phyloP scores from a whole-genome alignment of 2,888 invertebrate species.

The Nasonovia ribisnigri region DNA sequence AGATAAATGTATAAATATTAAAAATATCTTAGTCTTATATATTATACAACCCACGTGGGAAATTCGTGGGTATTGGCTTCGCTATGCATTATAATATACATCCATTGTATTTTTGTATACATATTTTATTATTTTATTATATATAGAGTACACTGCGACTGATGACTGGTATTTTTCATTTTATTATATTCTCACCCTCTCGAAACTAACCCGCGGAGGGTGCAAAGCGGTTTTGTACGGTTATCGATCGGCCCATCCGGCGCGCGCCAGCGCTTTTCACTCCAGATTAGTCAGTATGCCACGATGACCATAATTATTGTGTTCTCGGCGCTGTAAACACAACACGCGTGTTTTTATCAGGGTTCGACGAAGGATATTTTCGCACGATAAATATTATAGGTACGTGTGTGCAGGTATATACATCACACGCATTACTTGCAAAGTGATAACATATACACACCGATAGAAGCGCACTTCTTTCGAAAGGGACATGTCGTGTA shows the following conservation, averaged over 20 bases:
- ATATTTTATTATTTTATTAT: not conserved
- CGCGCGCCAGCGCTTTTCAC: constrained; percentile 45
- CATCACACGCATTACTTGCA: not conserved
- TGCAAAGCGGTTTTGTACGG: constrained; percentile 19
- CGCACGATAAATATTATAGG: not conserved
- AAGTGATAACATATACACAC: not conserved
- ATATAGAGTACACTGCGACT: not conserved
- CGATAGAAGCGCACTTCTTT: constrained; percentile 8
- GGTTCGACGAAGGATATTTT: not conserved
- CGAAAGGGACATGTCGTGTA: constrained; percentile 18
- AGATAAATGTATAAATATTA: not conserved
- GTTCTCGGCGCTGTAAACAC: constrained; percentile 25
- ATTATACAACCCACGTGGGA: constrained; percentile 22
- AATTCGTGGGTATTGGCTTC: not conserved
- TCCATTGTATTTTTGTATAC: constrained; percentile 4
- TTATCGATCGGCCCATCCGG: constrained; percentile 26
- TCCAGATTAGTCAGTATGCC: constrained; percentile 24
- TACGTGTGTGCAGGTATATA: not conserved
- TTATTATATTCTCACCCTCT: not conserved
- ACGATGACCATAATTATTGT: constrained; percentile 39
- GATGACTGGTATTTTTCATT: constrained; percentile 32
- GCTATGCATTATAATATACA: not conserved
- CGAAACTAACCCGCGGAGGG: constrained; percentile 13
- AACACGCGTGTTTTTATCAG: constrained; percentile 43
- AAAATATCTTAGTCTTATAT: not conserved